These are phyloP conservation scores for Catostylus mosaicus DNA, from an alignment of 30 jellyfish, hydroid and myxozoan species.

Conservation along the genomic window DNA sequence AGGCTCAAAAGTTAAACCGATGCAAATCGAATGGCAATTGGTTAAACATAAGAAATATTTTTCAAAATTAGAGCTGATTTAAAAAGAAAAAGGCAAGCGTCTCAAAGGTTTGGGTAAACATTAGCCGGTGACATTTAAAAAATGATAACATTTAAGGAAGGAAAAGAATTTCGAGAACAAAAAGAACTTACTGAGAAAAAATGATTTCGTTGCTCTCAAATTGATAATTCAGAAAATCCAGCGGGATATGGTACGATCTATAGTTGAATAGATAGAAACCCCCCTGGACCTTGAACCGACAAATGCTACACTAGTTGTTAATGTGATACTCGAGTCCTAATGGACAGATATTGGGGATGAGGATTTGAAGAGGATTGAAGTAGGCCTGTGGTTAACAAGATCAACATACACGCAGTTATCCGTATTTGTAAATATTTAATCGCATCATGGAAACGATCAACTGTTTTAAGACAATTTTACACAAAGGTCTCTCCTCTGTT, in stretches of 20 bases:
- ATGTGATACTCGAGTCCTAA: background rate
- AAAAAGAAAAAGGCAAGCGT: background rate
- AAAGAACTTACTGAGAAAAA: too few relatives aligned
- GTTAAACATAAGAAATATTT: too few relatives aligned
- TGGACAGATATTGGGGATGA: constrained; percentile 1
- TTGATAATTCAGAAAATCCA: too few relatives aligned
- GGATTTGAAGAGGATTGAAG: background rate
- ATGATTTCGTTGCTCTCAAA: too few relatives aligned
- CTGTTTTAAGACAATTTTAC: background rate
- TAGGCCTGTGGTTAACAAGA: background rate
- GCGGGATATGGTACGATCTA: too few relatives aligned
- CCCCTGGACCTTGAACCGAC: background rate
- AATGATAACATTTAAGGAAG: background rate
- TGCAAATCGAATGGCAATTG: too few relatives aligned
- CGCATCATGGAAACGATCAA: background rate
- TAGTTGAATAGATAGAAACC: background rate
- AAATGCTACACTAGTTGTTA: background rate
- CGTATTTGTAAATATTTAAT: constrained; percentile 5
- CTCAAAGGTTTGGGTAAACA: background rate
- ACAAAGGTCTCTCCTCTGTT: background rate
- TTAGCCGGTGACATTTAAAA: background rate
- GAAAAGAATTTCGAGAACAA: background rate
- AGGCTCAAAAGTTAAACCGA: too few relatives aligned
- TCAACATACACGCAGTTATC: background rate
- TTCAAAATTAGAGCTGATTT: background rate